A percentile compares a stretch with the other conserved stretches of the same genome.
Evolutionary conservation across 2,888 invertebrate species (phyloP).

Genomic region (Tachina grossa): DNA sequence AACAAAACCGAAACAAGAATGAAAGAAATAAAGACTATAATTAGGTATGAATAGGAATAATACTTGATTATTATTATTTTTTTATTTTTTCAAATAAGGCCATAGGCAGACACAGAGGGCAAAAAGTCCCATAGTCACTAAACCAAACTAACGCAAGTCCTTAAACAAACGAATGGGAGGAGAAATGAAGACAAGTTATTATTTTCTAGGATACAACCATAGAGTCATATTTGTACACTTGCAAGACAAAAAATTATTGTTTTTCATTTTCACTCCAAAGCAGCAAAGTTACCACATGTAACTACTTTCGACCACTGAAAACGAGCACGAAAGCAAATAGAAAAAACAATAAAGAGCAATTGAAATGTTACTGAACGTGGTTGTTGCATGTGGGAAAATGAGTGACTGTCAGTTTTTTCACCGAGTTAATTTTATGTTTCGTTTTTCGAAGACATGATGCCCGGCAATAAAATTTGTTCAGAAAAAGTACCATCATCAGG

Average conservation of each 20-base stretch:
- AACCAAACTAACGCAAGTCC: conserved; percentile 1
- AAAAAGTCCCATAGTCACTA: conserved; percentile 26
- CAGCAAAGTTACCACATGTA: background rate
- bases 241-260: too few species aligned
- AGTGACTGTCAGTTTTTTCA: conserved; percentile 11
- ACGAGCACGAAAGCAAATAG: background rate
- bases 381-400: background rate
- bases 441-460: conserved; percentile 7
- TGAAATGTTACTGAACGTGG: background rate
- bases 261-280: background rate
- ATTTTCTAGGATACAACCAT: background rate
- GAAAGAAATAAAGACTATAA: conserved; percentile 65
- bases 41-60: conserved; percentile 63
- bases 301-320: background rate
- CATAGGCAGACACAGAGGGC: conserved; percentile 28
- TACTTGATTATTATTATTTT: conserved; percentile 48
- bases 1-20: conserved; percentile 31
- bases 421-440: background rate
- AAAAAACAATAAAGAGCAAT: background rate
- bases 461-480: conserved; percentile 46
- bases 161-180: background rate
- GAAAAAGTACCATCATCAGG: conserved; percentile 42
- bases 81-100: conserved; percentile 2
- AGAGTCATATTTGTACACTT: background rate
- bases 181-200: background rate